Evolutionary conservation across 2,113 vertebrate species (phyloP), one percentile per base, ranked within the genome.

Genomic region (Mixornis gularis): DNA sequence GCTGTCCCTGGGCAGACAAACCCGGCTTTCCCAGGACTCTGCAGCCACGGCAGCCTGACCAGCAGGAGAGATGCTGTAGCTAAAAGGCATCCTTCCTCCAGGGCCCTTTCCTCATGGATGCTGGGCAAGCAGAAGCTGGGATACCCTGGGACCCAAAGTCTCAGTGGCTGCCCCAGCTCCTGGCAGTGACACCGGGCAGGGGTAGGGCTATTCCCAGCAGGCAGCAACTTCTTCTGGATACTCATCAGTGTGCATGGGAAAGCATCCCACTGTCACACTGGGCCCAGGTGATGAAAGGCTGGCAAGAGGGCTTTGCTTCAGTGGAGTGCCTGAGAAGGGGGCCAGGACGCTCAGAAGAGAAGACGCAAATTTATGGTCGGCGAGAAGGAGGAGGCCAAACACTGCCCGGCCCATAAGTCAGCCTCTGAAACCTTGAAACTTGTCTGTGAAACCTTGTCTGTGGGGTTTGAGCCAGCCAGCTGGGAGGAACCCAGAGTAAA

Each of bases 401-500:
- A 24, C 49, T 26, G 41, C 34, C 62, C 0, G 0, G 30, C 8
- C 30, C 1, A 0, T 48, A 85, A 85, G 55, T 49, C 66, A 72
- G 34, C 56, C 53, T 36, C 53, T 24, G 70, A 62, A 89, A 89
- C 78, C 40, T 68, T 82, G 70, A 76, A 69, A 62, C 17, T 89
- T 41, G 46, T 62, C 77, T 30, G 49, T 38, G 58, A 84, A 91
- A 60, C 53, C 30, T 78, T 40, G 43, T 71, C 66, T 5, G 10
- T 38, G 51, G 60, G 77, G 44, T 62, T 71, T 29, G 56, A 53
- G 17, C 17, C 72, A 71, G 69, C 30, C 7, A 12, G 52, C 53
- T 86, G 58, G 65, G 89, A 91, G 59, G 83, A 93, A 70, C 51
- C 49, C 76, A 64, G 53, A 70, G 65, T 80, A 88, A 95, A 90